Base-by-base conservation (phyloP, 2,888 invertebrate species). In the Polymixis lichenea region DNA sequence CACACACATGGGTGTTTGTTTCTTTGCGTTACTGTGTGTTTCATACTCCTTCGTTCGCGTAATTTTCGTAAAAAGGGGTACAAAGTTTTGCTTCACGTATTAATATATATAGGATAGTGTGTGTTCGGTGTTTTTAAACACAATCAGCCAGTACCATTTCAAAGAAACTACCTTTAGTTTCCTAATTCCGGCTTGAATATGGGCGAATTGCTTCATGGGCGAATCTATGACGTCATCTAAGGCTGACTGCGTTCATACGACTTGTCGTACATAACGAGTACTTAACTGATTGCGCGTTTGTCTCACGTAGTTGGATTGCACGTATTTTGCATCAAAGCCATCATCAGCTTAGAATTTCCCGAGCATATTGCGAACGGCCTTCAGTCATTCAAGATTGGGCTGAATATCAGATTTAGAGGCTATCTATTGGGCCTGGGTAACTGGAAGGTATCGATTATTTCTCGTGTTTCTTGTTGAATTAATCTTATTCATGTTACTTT, bases 211-310 rank as follows among this genome's bases (percentile, higher is more conserved):
- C 60, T 65, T 61, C 68, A 56, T 72, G 17, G 15, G 17, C 17
- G 56, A 81, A 77, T 70, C 72, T 53, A 32, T 69, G 53, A 19
- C 28, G 66, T 58, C 82, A 73, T 38, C 67, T 65, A 82, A 74
- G 78, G 55, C 43, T 17, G 68, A 60, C 60, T 70, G 60, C 73
- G 71, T 68, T 82, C 74, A 72, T 51, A 38, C 67, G 62, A 68
- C 78, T 73, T 78, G 67, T 82, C 51, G 46, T n/a, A 32, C 46
- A 43, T 82, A 82, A 82, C 78, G 78, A 74, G 78, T 71, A 74
- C 83, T 82, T 82, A 74, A 74, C 83, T 82, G 83, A 82, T 82
- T 82, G 83, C 82, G 28, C 83, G 71, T 78, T 78, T 82, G 83
- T 82, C 67, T 71, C 64, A 65, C 71, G 60, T 75, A 86, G 82